These are phyloP conservation scores for Chromobotia macracanthus DNA, from an alignment of 2,797 vertebrate species.

Conservation along the genomic window DNA sequence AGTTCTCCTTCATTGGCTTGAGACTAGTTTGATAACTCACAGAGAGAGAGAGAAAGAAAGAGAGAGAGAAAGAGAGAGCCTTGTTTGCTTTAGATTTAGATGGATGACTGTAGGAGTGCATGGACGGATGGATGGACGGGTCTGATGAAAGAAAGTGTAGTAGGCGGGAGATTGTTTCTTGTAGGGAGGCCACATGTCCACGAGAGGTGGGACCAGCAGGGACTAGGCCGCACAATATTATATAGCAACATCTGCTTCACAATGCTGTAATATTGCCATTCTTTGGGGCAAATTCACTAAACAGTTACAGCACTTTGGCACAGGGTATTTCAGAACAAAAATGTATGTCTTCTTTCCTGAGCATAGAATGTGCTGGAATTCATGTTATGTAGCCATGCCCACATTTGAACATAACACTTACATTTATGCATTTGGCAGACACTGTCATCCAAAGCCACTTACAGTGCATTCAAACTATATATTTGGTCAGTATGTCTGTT, in stretches of 20 bases:
- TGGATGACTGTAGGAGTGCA: slow-evolving; percentile 29
- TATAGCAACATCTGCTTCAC: slow-evolving; percentile 15
- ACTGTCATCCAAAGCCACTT: no score
- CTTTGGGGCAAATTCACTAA: background rate
- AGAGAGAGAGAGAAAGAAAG: slow-evolving; percentile 14
- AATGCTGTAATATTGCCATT: no score
- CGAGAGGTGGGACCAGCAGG: slow-evolving; percentile 25
- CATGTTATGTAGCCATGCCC: background rate
- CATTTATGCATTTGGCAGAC: no score
- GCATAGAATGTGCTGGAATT: background rate
- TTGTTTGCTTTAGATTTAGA: slow-evolving; percentile 48
- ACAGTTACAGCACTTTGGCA: background rate
- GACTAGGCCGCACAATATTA: slow-evolving; percentile 18
- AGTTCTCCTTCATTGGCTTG: slow-evolving; percentile 57
- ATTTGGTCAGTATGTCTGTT: no score
- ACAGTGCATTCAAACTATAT: no score
- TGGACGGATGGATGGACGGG: slow-evolving; percentile 30
- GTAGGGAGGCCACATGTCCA: slow-evolving; percentile 9
- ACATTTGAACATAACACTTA: no score
- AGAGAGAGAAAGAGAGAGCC: slow-evolving; percentile 3
- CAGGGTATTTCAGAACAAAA: background rate
- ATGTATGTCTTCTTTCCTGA: background rate
- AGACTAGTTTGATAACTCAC: slow-evolving; percentile 57
- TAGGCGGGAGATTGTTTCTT: slow-evolving; percentile 9
- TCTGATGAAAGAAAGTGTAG: slow-evolving; percentile 35